These are phyloP conservation scores for Brachionus manjavacas DNA, from an alignment of 1,140 invertebrate genomes.

Conservation along the genomic window DNA sequence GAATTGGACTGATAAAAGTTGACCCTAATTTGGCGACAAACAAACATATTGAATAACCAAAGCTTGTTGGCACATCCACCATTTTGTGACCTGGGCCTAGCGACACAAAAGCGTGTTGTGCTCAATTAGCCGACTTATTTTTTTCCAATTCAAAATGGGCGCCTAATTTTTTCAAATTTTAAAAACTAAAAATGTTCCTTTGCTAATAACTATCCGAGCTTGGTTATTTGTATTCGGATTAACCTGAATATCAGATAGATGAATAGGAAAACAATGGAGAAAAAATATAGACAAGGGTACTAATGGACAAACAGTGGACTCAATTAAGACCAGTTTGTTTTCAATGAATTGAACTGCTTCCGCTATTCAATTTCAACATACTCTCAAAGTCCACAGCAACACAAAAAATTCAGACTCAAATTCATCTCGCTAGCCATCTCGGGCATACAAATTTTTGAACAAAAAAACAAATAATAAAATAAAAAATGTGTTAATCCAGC, in stretches of 20 bases:
- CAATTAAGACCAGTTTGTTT: neutral
- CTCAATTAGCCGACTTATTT: neutral
- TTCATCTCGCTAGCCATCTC: no score
- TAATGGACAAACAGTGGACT: neutral
- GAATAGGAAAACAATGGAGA: neutral
- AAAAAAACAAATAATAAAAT: neutral
- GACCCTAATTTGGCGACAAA: neutral
- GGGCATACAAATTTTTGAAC: slow-evolving; percentile 10
- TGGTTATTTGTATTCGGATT: slow-evolving; percentile 20
- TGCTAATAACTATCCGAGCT: neutral
- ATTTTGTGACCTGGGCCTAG: no score
- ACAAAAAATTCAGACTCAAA: no score
- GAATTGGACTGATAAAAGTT: neutral
- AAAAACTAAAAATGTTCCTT: neutral
- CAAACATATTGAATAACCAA: neutral
- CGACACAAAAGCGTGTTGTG: no score
- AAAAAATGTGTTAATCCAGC: slow-evolving; percentile 22
- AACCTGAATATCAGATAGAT: slow-evolving; percentile 22
- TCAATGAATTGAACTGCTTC: neutral
- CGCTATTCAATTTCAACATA: neutral
- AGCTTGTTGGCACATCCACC: neutral
- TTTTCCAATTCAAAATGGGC: neutral
- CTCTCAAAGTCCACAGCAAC: no score
- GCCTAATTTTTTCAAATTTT: neutral
- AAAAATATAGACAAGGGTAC: neutral